Evolutionary conservation across 2,888 invertebrate genomes (phyloP).

Genomic region (Strigamia crassipes): DNA sequence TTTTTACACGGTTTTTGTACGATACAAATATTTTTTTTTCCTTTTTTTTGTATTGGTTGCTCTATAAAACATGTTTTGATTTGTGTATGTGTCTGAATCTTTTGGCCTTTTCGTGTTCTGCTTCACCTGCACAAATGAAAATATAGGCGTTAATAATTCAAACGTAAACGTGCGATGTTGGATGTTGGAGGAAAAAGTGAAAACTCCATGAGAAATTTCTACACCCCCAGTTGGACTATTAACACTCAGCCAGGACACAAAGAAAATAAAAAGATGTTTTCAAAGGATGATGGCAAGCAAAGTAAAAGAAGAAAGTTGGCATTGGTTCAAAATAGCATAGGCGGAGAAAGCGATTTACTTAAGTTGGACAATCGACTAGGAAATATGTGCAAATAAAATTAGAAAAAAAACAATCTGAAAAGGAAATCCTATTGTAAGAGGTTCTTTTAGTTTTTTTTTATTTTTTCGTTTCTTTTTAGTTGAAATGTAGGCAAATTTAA

Average conservation of each 20-base stretch:
- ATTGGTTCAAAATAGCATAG: not conserved
- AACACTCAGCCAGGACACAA: slow-evolving; percentile 7
- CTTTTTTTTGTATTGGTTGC: not conserved
- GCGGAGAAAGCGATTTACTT: slow-evolving; percentile 14
- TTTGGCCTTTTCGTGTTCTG: not conserved
- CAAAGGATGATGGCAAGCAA: not conserved
- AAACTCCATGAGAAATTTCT: not conserved
- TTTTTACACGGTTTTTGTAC: not conserved
- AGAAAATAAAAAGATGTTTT: slow-evolving; percentile 10
- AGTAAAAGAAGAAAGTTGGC: slow-evolving; percentile 15
- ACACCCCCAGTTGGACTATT: slow-evolving; percentile 14
- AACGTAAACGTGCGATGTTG: not conserved
- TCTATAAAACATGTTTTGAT: not conserved
- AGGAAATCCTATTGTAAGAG: not conserved
- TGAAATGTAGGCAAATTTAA: not conserved
- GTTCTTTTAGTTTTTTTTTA: not conserved
- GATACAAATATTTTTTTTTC: not conserved
- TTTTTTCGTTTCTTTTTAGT: too few relatives aligned
- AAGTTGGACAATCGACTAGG: not conserved
- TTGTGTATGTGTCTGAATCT: not conserved
- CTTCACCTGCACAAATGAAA: not conserved
- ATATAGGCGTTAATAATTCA: slow-evolving; percentile 5
- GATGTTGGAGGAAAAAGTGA: not conserved
- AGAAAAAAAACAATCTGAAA: not conserved
- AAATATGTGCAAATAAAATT: not conserved